Evolutionary conservation across 2,888 invertebrate species (phyloP), one percentile per base, ranked within the genome.

Genomic region (Graphium colonna): DNA sequence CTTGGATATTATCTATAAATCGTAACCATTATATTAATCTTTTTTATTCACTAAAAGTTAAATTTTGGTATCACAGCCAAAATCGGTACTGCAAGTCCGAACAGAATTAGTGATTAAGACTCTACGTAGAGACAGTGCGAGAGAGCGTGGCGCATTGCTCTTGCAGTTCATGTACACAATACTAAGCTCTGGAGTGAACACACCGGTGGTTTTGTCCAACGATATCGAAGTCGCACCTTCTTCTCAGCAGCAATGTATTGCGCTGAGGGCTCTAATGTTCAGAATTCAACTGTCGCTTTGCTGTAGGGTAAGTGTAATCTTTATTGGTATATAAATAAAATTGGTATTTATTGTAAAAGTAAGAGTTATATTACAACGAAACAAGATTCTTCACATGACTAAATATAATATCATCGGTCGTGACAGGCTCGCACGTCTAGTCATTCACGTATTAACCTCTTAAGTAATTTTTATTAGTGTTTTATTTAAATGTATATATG

Each of bases 261-360:
- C 79, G 4, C 61, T 89, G 13, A 75, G 86, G 53, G 82, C 82
- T 0, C 55, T 89, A 15, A 83, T 88, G 87, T 77, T 88, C 52
- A 74, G 88, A 49, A 74, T 88, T 44, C 89, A 89, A 56, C 47
- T 79, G 16, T 82, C 83, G 75, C 50, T 89, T 48, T 89, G 88
- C 50, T 76, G 76, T 59, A 77, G 74, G 73, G 88, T 87, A 31
- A 67, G 82, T 73, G 12, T 2, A 2, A 21, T 21, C 21, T 5
- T n/a, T n/a, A n/a, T n/a, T n/a, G n/a, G 3, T 28, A 12, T 13
- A 10, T 26, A 1, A 17, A 9, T 42, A 31, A n/a, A n/a, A n/a
- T n/a, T n/a, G n/a, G n/a, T n/a, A n/a, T n/a, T n/a, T n/a, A n/a
- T n/a, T n/a, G n/a, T n/a, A n/a, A n/a, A n/a, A n/a, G n/a, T n/a